These are phyloP conservation scores for Phymatocera aterrima DNA, from an alignment of 2,888 invertebrate genomes.

Conservation along the genomic window DNA sequence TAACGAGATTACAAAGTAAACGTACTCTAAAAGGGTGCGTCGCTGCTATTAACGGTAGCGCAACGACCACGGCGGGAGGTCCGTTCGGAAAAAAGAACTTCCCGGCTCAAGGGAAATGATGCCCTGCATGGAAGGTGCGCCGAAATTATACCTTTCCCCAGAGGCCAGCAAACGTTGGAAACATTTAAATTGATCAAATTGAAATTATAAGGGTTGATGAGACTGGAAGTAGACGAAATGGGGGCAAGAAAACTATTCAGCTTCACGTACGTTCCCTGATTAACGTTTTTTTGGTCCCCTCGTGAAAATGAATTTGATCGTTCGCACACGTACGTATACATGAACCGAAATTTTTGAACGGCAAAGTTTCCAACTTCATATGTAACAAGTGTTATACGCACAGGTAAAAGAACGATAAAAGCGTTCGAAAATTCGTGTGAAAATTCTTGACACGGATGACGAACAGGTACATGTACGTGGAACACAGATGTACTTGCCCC, in stretches of 20 bases:
- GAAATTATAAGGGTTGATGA: not conserved
- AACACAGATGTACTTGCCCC: not conserved
- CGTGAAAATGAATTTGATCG: too few relatives aligned
- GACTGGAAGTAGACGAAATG: too few relatives aligned
- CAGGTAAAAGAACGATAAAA: not conserved
- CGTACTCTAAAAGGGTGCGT: slow-evolving; percentile 45
- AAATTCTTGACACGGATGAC: not conserved
- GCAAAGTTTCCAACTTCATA: too few relatives aligned
- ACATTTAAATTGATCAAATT: not conserved
- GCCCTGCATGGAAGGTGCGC: not conserved
- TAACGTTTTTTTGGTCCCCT: too few relatives aligned
- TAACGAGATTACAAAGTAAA: slow-evolving; percentile 46
- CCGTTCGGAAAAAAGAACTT: not conserved
- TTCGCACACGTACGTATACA: too few relatives aligned
- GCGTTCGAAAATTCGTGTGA: not conserved
- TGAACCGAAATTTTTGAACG: too few relatives aligned
- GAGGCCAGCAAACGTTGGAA: not conserved
- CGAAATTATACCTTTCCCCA: not conserved
- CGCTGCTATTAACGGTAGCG: slow-evolving; percentile 27
- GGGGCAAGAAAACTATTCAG: too few relatives aligned
- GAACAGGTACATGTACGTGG: not conserved
- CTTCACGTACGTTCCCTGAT: too few relatives aligned
- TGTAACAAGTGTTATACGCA: too few relatives aligned
- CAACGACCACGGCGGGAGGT: slow-evolving; percentile 3
- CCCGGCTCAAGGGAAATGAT: not conserved